A percentile compares a stretch with the other conserved stretches of the same genome.
phyloP scores from a whole-genome alignment of 2,888 invertebrate species.

The Sepioteuthis lessoniana region DNA sequence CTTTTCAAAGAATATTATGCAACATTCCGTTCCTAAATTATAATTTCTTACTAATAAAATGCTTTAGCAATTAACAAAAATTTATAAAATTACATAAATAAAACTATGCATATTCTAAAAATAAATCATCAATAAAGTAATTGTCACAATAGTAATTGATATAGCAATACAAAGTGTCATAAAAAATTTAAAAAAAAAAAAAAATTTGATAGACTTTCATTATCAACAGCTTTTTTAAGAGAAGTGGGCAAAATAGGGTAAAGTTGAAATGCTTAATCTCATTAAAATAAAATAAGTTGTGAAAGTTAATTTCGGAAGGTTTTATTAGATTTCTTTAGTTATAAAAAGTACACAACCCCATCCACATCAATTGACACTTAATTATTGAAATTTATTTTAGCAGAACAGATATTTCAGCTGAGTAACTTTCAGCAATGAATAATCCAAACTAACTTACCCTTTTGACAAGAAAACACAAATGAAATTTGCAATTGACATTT shows the following conservation, averaged over 20 bases:
- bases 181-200: not conserved
- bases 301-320: not conserved
- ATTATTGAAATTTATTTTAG: not conserved
- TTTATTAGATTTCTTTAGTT: not conserved
- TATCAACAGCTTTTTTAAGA: not conserved
- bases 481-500: too few relatives aligned
- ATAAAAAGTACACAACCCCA: not conserved
- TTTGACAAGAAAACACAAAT: not conserved
- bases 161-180: not conserved
- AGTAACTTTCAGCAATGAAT: not conserved
- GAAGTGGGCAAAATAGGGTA: not conserved
- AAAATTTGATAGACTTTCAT: not conserved
- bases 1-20: too few relatives aligned
- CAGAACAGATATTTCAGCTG: not conserved
- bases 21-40: not conserved
- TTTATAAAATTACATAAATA: not conserved
- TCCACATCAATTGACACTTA: not conserved
- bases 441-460: not conserved
- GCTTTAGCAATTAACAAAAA: not conserved
- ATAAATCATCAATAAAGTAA: not conserved
- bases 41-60: not conserved
- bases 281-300: not conserved
- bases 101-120: not conserved
- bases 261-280: not conserved
- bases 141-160: not conserved